Evolutionary conservation across 2,797 vertebrate genomes (phyloP).

Genomic region (Poeciliopsis gracilis): DNA sequence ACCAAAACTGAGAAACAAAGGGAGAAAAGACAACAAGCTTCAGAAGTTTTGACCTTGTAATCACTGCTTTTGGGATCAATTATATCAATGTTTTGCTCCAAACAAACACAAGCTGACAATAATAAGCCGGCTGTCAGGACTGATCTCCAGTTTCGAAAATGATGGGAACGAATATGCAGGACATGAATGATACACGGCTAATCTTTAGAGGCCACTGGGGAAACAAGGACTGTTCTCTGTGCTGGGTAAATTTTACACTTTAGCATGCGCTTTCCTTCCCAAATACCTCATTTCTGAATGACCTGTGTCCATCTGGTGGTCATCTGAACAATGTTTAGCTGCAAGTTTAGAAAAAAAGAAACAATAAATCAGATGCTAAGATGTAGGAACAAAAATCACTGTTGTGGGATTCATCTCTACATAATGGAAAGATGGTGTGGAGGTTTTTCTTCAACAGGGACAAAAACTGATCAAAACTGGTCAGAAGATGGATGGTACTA

Average conservation of each 20-base stretch:
- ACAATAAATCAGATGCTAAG: not conserved
- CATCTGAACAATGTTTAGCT: conserved; percentile 50
- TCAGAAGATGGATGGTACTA: not conserved
- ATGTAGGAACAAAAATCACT: not conserved
- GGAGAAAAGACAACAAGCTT: conserved; percentile 1
- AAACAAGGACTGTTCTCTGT: conserved; percentile 42
- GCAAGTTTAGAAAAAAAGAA: conserved; percentile 9
- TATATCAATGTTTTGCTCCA: conserved; percentile 38
- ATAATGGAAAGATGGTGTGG: not conserved
- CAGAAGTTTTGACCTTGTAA: conserved; percentile 58
- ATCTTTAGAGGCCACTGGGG: conserved; percentile 38
- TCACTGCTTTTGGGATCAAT: conserved; percentile 25
- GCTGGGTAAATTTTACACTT: conserved; percentile 7
- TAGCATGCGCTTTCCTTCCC: conserved; percentile 1
- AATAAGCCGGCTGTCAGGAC: conserved; percentile 23
- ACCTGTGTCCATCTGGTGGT: not conserved
- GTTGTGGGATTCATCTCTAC: not conserved
- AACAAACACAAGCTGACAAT: conserved; percentile 22
- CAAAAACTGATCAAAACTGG: not conserved
- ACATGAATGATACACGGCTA: conserved; percentile 23
- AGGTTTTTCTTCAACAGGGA: not conserved
- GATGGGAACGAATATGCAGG: conserved; percentile 42
- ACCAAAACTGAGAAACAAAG: not conserved
- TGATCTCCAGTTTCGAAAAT: conserved; percentile 12
- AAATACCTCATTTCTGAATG: conserved; percentile 5